Base-by-base conservation (phyloP, 2,797 vertebrate species). In the Malacoctenus gilli region DNA sequence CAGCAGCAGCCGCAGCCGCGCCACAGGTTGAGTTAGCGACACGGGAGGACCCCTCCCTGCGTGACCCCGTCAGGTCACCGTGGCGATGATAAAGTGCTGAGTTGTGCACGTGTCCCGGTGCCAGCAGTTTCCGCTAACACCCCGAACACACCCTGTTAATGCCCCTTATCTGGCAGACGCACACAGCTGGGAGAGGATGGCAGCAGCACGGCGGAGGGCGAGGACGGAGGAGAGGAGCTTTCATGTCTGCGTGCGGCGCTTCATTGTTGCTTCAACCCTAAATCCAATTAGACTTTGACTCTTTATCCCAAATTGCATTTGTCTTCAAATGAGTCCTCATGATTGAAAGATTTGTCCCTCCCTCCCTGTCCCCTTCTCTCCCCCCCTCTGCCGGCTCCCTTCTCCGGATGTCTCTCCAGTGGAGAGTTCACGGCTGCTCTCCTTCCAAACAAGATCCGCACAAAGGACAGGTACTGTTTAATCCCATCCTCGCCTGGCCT, bases 391-490 rank as follows among this genome's bases (percentile, higher is more conserved):
- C 2, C 9, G 4, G 5, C 35, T 12, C 18, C 31, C 42, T 59
- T 4, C 11, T 52, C 20, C 57, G 34, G 28, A 21, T 48, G 14
- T 52, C 59, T 72, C 35, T 51, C 20, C 58, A 53, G 63, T 48
- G 12, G 18, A 61, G 59, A 56, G 60, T 75, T 74, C 59, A 46
- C 46, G 52, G 46, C 50, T 66, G 65, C 52, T 67, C 68, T 64
- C 36, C 60, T 71, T 78, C 64, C 50, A 71, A 56, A 49, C 67
- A 88, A 77, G 72, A 82, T 68, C 36, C 59, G 49, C 71, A 85
- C 82, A 90, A 89, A 85, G 77, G 67, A 78, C 79, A 80, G 80
- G 72, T 77, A 62, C 73, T 79, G 77, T 85, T 89, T 85, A 87
- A 85, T 88, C 83, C 82, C 63, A 66, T 80, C 74, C 40, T 60